These are phyloP conservation scores for Lamellibrachia luymesi DNA, from an alignment of 1,140 invertebrate genomes.

Conservation along the genomic window DNA sequence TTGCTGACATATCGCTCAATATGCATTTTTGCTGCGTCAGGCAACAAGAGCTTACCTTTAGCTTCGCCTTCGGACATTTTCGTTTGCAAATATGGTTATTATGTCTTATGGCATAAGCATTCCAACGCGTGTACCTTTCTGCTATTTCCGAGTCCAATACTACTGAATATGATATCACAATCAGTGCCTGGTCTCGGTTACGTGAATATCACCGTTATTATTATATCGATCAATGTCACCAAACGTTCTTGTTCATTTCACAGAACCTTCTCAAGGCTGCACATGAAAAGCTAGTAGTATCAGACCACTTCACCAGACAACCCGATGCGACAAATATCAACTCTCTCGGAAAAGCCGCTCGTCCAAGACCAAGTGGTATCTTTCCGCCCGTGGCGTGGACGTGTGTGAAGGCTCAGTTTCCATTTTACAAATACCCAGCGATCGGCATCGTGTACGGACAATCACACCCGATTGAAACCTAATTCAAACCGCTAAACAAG, in stretches of 20 bases:
- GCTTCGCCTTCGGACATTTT: background rate
- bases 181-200: background rate
- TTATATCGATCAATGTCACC: background rate
- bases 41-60: background rate
- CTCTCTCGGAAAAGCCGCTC: background rate
- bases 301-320: background rate
- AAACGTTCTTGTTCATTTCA: background rate
- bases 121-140: background rate
- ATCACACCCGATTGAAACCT: background rate
- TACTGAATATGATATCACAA: background rate
- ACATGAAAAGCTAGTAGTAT: background rate
- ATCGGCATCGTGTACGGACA: background rate
- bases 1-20: too few relatives aligned
- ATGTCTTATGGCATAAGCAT: background rate
- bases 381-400: background rate
- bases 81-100: background rate
- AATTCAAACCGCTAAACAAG: background rate
- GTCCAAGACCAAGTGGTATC: background rate
- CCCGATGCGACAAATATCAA: background rate
- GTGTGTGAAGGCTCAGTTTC: background rate
- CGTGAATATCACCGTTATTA: background rate
- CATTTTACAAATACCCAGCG: background rate
- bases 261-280: background rate
- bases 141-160: background rate
- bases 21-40: background rate